A percentile compares a stretch with the other conserved stretches of the same genome.
Conservation (phyloP, 2,113 vertebrate genomes). For the Anthoscopus minutus region DNA sequence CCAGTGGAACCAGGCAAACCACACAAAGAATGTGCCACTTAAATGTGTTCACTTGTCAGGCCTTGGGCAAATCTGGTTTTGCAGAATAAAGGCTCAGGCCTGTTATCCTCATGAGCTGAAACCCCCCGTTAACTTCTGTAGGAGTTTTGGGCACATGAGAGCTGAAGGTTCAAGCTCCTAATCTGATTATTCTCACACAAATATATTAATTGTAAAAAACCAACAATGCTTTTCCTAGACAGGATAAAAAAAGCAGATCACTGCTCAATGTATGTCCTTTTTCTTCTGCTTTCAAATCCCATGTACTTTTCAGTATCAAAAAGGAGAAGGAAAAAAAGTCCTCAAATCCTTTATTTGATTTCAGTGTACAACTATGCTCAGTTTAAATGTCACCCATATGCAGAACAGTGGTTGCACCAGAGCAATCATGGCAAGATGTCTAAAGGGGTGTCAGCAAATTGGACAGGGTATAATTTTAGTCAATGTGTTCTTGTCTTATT, state of each 20-base stretch:
- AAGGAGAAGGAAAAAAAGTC: not conserved
- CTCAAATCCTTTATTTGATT: constrained; percentile 12
- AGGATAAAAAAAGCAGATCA: not conserved
- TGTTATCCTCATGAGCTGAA: not conserved
- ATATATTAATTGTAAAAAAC: constrained; percentile 4
- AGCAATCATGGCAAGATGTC: constrained; percentile 58
- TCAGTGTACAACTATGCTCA: not conserved
- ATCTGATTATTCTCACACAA: constrained; percentile 2
- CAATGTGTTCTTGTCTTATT: constrained; percentile 74
- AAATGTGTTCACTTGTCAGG: not conserved
- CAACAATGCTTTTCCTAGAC: not conserved
- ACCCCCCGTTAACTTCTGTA: not conserved
- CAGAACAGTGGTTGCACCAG: constrained; percentile 38
- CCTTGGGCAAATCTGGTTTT: not conserved
- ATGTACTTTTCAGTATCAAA: not conserved
- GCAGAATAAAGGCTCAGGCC: not conserved
- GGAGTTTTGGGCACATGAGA: not conserved
- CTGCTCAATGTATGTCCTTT: not conserved
- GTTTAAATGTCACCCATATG: constrained; percentile 57
- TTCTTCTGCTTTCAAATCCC: not conserved
- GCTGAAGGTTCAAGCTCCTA: not conserved
- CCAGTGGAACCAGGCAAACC: not conserved
- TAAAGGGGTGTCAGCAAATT: constrained; percentile 66
- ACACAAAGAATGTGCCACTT: not conserved
- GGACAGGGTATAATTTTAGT: constrained; percentile 77